These are phyloP conservation scores for Leucopsar rothschildi DNA, from an alignment of 2,113 vertebrate species.

Conservation along the genomic window DNA sequence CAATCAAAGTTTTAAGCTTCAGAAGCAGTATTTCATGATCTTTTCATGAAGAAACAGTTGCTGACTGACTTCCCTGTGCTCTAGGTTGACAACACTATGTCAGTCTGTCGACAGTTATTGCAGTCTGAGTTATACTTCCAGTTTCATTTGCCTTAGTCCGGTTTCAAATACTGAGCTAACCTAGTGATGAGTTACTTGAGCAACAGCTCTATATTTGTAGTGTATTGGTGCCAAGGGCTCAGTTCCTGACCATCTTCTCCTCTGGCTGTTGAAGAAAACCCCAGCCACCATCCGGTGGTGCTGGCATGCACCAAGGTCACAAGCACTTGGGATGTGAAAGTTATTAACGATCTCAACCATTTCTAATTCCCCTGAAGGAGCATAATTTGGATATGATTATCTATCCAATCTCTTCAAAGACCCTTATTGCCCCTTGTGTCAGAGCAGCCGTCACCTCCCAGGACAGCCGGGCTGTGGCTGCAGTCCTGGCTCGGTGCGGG, in stretches of 20 bases:
- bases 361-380: not conserved
- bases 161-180: not conserved
- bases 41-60: not conserved
- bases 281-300: rapidly evolving
- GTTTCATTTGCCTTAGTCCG: not conserved
- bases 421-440: rapidly evolving
- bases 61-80: not conserved
- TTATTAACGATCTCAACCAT: not conserved
- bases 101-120: not conserved
- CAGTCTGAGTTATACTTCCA: not conserved
- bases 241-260: not conserved
- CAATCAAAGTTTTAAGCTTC: not conserved
- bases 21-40: not conserved
- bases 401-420: not conserved
- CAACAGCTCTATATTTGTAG: not conserved
- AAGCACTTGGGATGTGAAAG: not conserved
- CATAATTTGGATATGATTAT: not conserved
- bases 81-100: not conserved
- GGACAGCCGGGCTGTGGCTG: not conserved
- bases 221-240: not conserved
- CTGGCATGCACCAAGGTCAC: not conserved
- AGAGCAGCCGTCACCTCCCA: not conserved
- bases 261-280: not conserved
- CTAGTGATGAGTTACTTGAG: not conserved
- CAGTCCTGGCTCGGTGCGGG: rapidly evolving